Percentiles rank a stretch among this genome's conserved stretches.
phyloP scores from a whole-genome alignment of 2,113 vertebrate species.

The Eidolon helvum region DNA sequence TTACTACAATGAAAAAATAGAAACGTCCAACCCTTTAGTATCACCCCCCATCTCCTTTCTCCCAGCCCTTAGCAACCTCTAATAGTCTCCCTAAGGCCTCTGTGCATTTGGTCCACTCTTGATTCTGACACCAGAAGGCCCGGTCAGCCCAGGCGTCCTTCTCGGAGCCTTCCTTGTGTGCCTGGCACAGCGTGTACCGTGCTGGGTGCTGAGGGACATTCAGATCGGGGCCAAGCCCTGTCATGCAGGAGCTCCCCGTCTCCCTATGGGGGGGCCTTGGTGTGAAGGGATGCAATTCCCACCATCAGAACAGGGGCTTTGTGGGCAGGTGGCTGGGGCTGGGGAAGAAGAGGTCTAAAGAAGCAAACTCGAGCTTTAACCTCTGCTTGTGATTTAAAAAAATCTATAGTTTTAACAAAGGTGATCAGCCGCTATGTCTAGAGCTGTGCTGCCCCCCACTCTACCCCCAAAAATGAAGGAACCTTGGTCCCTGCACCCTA shows the following conservation, averaged over 20 bases:
- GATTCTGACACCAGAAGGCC: neutral
- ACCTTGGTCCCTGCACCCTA: neutral
- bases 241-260: too few species aligned
- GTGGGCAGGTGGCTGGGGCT: neutral
- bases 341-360: neutral
- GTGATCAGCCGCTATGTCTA: neutral
- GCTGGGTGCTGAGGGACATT: neutral
- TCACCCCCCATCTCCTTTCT: neutral
- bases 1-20: neutral
- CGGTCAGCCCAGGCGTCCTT: neutral
- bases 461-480: neutral
- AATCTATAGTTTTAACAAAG: neutral
- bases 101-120: neutral
- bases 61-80: neutral
- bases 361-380: neutral
- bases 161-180: neutral
- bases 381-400: neutral
- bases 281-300: neutral
- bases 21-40: neutral
- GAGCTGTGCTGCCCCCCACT: neutral
- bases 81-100: neutral
- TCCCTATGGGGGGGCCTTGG: neutral
- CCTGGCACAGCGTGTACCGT: neutral
- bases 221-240: neutral
- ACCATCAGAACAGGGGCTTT: accelerated